Evolutionary conservation across 2,888 invertebrate species (phyloP).

Genomic region (Caenorhabditis wallacei): DNA sequence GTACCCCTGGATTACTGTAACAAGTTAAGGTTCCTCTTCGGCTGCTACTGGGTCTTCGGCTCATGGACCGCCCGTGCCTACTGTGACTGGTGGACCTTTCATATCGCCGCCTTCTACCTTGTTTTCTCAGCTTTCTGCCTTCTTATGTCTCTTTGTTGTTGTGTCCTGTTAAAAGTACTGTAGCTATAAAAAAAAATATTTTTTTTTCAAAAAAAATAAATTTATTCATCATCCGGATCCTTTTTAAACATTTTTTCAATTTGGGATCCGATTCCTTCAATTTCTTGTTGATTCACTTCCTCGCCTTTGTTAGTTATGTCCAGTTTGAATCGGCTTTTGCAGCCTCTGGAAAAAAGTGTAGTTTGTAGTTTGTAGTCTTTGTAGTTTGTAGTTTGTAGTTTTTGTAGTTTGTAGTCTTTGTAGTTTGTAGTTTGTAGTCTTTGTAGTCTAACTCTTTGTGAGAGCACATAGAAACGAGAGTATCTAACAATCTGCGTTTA

Average conservation of each 20-base stretch:
- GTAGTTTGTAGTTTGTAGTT: not conserved
- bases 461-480: too few relatives aligned
- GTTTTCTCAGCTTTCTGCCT: slow-evolving; percentile 33
- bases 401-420: not conserved
- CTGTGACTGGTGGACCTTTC: slow-evolving; percentile 53
- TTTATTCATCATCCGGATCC: too few relatives aligned
- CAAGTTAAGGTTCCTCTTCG: slow-evolving; percentile 47
- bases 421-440: too few relatives aligned
- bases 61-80: slow-evolving; percentile 44
- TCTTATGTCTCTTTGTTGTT: slow-evolving; percentile 26
- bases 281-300: not conserved
- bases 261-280: not conserved
- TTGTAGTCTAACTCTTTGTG: too few relatives aligned
- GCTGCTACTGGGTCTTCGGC: slow-evolving; percentile 56
- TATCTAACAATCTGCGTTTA: too few relatives aligned
- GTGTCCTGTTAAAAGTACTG: slow-evolving; percentile 6
- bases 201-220: too few relatives aligned
- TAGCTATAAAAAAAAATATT: too few relatives aligned
- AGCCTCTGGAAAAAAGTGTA: not conserved
- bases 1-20: too few relatives aligned
- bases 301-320: not conserved
- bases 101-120: slow-evolving; percentile 31
- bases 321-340: not conserved
- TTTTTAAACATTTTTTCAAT: not conserved
- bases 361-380: not conserved